Percentiles rank a stretch among this genome's conserved stretches.
phyloP scores from a whole-genome alignment of 2,888 invertebrate genomes.

The Mactromeris polynyma region DNA sequence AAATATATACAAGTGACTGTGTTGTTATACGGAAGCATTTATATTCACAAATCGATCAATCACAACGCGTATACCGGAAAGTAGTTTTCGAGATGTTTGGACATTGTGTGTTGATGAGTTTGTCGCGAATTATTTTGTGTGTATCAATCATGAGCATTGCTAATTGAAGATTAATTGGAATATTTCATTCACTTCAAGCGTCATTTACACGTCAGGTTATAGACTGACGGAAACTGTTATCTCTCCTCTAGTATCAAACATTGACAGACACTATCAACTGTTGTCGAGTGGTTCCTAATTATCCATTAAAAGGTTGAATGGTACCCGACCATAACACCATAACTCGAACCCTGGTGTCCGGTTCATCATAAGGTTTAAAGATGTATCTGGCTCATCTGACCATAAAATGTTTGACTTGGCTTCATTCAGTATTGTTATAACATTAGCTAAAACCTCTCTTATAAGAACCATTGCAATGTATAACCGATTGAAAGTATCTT shows the following conservation, averaged over 20 bases:
- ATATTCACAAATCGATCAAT: neutral
- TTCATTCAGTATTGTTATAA: too few relatives aligned
- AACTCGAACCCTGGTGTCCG: too few relatives aligned
- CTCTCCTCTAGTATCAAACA: constrained; percentile 3
- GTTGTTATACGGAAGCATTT: neutral
- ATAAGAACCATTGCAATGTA: too few relatives aligned
- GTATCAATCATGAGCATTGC: neutral
- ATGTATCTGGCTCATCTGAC: too few relatives aligned
- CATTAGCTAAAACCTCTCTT: too few relatives aligned
- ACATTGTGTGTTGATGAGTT: neutral
- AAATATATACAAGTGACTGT: neutral
- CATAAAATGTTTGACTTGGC: too few relatives aligned
- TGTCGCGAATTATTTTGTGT: neutral
- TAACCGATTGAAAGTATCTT: too few relatives aligned
- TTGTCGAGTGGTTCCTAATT: constrained; percentile 38
- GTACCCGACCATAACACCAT: too few relatives aligned
- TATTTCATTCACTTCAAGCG: constrained; percentile 26
- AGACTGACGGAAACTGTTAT: constrained; percentile 30
- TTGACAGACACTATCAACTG: constrained; percentile 33
- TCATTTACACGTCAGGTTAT: constrained; percentile 33
- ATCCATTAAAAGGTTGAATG: constrained; percentile 19
- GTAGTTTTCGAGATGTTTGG: neutral
- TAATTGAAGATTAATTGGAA: constrained; percentile 40
- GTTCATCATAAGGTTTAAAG: too few relatives aligned
- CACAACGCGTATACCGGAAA: neutral